These are phyloP conservation scores for Criorhina ranunculi DNA, from an alignment of 2,888 invertebrate species.

Conservation along the genomic window DNA sequence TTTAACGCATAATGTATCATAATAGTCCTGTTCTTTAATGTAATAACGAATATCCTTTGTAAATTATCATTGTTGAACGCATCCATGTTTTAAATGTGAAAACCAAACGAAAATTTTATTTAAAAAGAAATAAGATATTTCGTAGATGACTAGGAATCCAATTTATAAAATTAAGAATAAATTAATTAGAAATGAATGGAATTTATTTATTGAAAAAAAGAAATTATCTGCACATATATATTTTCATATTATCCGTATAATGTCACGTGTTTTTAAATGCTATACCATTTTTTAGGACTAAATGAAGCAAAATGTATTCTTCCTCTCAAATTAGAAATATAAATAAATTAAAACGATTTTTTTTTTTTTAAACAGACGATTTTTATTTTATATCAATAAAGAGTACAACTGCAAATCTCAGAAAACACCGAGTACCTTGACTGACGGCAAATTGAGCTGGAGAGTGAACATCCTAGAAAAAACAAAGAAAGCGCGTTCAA, in stretches of 20 bases:
- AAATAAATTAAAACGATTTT: conserved; percentile 34
- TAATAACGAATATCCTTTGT: conserved; percentile 31
- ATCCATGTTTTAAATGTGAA: conserved; percentile 4
- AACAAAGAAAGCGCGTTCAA: too few species aligned
- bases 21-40: not conserved
- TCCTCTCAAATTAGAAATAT: conserved; percentile 38
- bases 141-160: conserved; percentile 13
- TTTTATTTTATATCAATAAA: conserved; percentile 32
- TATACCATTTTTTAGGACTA: conserved; percentile 51
- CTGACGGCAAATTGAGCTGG: too few species aligned
- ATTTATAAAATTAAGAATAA: conserved; percentile 37
- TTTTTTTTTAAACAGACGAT: conserved; percentile 2
- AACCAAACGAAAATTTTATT: conserved; percentile 9
- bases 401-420: too few species aligned
- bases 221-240: conserved; percentile 54
- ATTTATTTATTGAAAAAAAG: conserved; percentile 23
- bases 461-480: too few species aligned
- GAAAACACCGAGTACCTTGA: too few species aligned
- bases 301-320: conserved; percentile 39
- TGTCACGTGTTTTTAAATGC: conserved; percentile 49
- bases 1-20: not conserved
- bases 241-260: conserved; percentile 39
- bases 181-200: conserved; percentile 40
- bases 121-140: not conserved
- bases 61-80: conserved; percentile 34